Percentiles rank a stretch among this genome's conserved stretches.
Conservation (phyloP, 2,113 vertebrate species). For the Protobothrops flavoviridis region DNA sequence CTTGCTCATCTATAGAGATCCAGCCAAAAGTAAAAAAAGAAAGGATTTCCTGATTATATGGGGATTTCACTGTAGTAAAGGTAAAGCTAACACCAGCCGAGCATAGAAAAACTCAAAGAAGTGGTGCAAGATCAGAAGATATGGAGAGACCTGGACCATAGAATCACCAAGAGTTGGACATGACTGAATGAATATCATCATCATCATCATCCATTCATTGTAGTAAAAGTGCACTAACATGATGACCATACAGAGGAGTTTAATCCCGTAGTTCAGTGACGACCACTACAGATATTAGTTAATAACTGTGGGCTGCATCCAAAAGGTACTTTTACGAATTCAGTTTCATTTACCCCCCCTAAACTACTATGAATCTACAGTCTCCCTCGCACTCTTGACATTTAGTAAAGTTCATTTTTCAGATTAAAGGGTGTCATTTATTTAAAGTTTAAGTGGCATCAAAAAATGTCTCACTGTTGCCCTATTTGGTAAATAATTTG, state of each 20-base stretch:
- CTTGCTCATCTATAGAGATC: background rate
- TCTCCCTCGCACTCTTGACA: background rate
- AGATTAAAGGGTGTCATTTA: background rate
- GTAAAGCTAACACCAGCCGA: background rate
- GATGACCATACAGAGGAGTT: background rate
- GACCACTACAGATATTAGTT: background rate
- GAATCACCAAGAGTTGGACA: background rate
- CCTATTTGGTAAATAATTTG: background rate
- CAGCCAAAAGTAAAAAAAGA: background rate
- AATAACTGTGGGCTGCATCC: background rate
- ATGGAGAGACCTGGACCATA: background rate
- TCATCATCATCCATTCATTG: background rate
- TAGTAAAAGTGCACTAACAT: background rate
- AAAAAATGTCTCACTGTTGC: background rate
- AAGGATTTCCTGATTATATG: background rate
- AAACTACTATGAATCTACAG: background rate
- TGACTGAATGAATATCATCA: no score
- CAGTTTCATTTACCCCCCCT: background rate
- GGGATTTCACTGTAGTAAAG: background rate
- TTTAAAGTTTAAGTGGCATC: conserved; percentile 15
- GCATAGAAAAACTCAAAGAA: background rate
- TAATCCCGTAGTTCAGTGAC: background rate
- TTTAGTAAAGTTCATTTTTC: conserved; percentile 22
- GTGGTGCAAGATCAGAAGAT: background rate
- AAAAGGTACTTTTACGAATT: background rate